Conservation (phyloP, 2,797 vertebrate species). For the Oreochromis grahami region DNA sequence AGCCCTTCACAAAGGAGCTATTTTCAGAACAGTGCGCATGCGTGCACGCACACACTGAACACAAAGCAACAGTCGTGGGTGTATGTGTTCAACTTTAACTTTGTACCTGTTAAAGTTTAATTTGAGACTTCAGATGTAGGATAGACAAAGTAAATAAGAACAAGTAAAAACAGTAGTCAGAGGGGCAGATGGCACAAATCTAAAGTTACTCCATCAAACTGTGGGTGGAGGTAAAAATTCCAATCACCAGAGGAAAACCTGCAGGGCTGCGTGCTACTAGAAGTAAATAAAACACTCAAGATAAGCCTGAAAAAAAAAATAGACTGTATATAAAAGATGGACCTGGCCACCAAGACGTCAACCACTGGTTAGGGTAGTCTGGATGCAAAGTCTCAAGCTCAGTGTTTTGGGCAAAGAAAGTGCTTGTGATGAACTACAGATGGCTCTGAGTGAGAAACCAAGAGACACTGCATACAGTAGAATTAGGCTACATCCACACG, state of each 20-base stretch:
- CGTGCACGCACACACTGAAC: background rate
- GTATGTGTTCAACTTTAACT: background rate
- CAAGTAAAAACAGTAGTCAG: background rate
- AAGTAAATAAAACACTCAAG: background rate
- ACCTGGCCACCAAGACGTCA: background rate
- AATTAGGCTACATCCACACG: background rate
- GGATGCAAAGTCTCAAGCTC: background rate
- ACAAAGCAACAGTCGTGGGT: background rate
- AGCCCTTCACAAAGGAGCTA: background rate
- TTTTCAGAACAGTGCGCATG: background rate
- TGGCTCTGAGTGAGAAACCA: background rate
- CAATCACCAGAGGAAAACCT: background rate
- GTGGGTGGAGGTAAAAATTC: background rate
- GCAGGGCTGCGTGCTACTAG: background rate
- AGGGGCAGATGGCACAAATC: background rate
- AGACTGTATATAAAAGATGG: background rate
- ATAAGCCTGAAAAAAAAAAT: background rate
- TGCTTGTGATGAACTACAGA: background rate
- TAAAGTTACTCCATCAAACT: background rate
- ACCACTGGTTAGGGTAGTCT: rapidly evolving
- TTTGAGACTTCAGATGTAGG: background rate
- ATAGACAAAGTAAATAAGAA: background rate
- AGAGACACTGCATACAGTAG: background rate
- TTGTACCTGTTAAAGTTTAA: background rate
- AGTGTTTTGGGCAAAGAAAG: rapidly evolving